Percentiles rank a stretch among this genome's conserved stretches.
phyloP scores from a whole-genome alignment of 2,888 invertebrate species.

The Polydrusus pterygomalis region DNA sequence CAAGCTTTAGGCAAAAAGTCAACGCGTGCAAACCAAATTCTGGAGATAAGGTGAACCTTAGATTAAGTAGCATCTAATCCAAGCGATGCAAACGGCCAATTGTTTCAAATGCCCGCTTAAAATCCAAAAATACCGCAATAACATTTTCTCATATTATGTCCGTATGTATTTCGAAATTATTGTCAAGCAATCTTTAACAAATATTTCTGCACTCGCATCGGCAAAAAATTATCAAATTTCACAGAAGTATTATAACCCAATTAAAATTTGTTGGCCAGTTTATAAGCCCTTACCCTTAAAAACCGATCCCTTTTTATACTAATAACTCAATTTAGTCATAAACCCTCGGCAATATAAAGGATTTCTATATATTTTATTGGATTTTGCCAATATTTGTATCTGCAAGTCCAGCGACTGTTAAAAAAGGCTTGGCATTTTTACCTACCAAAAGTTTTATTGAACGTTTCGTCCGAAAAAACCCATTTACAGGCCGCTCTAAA shows the following conservation, averaged over 20 bases:
- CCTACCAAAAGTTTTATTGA: conserved; percentile 28
- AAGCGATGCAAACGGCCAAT: too few species aligned
- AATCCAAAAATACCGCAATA: too few species aligned
- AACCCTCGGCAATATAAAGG: conserved; percentile 1
- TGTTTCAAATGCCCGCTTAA: too few species aligned
- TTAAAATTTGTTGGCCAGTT: background rate
- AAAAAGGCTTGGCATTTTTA: conserved; percentile 24
- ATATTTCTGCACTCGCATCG: background rate
- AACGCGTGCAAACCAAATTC: too few species aligned
- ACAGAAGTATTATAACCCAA: background rate
- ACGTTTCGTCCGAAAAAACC: conserved; percentile 3
- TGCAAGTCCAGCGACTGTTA: background rate
- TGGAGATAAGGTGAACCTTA: too few species aligned
- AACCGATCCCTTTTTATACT: background rate
- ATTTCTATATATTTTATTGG: conserved; percentile 21
- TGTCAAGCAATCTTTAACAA: too few species aligned
- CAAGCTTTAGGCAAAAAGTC: too few species aligned
- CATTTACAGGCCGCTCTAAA: conserved; percentile 13
- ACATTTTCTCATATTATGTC: too few species aligned
- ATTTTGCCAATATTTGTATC: conserved; percentile 12
- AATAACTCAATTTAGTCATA: conserved; percentile 23
- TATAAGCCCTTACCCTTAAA: conserved; percentile 1
- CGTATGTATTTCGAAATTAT: too few species aligned
- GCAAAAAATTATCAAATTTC: background rate
- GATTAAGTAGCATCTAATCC: too few species aligned